Conservation (phyloP, 2,113 vertebrate genomes). For the Bubo blakistoni region DNA sequence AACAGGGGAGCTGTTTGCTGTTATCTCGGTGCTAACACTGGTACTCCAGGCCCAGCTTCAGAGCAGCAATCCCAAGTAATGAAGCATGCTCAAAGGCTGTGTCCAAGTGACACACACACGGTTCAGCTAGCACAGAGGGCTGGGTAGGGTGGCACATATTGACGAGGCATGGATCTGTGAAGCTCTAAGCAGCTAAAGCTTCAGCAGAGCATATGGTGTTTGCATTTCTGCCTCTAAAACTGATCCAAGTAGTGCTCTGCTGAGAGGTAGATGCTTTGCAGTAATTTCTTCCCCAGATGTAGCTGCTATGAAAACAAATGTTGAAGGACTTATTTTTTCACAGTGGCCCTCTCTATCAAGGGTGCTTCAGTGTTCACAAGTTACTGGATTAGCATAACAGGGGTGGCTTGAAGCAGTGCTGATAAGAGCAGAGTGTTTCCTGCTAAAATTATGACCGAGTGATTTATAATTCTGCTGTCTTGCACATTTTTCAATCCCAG, state of each 20-base stretch:
- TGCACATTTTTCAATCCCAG: background rate
- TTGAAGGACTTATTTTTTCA: background rate
- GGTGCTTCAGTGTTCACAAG: background rate
- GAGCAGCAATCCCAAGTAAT: background rate
- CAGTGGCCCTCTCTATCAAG: background rate
- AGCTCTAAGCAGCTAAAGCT: background rate
- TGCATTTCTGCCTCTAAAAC: background rate
- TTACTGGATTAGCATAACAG: constrained; percentile 33
- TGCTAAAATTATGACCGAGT: constrained; percentile 7
- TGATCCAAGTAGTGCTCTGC: background rate
- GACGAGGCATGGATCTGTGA: background rate
- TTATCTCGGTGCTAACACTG: background rate
- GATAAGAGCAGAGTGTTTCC: constrained; percentile 30
- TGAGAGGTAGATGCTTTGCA: background rate
- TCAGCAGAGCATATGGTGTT: background rate
- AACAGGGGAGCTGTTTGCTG: background rate
- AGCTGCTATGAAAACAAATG: constrained; percentile 14
- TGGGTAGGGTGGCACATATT: background rate
- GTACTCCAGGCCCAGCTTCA: background rate
- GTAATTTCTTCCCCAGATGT: constrained; percentile 15
- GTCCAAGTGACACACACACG: background rate
- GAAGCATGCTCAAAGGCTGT: fast-evolving
- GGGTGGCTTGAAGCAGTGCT: background rate
- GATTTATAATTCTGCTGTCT: constrained; percentile 42
- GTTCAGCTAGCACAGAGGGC: background rate